Percentiles rank a stretch among this genome's conserved stretches.
phyloP scores from a whole-genome alignment of 2,797 vertebrate species.

The Dendrocincla fuliginosa region DNA sequence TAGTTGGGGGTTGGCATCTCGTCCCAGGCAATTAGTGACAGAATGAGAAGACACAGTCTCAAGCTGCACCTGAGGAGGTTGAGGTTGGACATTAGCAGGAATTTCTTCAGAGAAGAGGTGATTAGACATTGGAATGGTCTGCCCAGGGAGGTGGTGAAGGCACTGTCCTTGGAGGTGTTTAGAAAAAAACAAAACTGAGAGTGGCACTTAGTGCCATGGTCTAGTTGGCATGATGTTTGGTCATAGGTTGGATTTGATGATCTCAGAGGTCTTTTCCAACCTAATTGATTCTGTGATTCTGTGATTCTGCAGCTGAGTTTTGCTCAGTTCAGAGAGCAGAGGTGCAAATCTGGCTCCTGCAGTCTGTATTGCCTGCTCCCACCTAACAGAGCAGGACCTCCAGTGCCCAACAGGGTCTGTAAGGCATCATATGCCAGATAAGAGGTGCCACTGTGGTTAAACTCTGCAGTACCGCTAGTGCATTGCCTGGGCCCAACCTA shows the following conservation, averaged over 20 bases:
- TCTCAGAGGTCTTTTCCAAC: neutral
- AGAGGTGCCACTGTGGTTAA: neutral
- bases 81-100: neutral
- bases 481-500: neutral
- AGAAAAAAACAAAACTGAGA: neutral
- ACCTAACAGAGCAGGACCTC: neutral
- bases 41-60: neutral
- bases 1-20: neutral
- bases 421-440: neutral
- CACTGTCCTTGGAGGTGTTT: neutral
- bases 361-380: neutral
- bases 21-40: neutral
- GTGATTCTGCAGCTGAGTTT: neutral
- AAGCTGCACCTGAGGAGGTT: neutral
- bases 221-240: neutral
- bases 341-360: neutral
- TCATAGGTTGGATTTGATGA: neutral
- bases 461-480: neutral
- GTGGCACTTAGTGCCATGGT: neutral
- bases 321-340: neutral
- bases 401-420: neutral
- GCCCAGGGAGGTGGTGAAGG: neutral
- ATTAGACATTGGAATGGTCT: neutral
- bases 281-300: neutral
- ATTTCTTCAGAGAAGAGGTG: neutral